These are phyloP conservation scores for Epizoanthus scotinus DNA, from an alignment of 92 coral and sea anemone species.

Conservation along the genomic window DNA sequence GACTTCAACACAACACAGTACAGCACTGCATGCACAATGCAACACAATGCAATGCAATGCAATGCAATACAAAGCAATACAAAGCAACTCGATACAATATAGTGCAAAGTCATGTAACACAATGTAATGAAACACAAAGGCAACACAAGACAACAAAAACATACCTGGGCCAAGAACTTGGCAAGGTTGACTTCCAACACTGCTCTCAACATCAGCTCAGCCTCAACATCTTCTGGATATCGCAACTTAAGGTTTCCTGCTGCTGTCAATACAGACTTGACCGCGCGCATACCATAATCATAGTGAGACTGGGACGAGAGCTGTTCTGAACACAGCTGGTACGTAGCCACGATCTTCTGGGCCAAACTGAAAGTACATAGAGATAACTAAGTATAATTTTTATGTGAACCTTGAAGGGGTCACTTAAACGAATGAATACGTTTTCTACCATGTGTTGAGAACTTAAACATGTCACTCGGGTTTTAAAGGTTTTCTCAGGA, in stretches of 20 bases:
- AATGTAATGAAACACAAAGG: background rate
- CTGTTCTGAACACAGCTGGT: slow-evolving; percentile 94
- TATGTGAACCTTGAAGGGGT: background rate
- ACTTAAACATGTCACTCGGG: too few relatives aligned
- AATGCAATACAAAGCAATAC: too few relatives aligned
- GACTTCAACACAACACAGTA: too few relatives aligned
- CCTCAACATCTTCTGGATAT: slow-evolving; percentile 94
- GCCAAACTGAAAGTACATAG: slow-evolving; percentile 69
- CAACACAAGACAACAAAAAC: background rate
- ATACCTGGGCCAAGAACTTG: slow-evolving; percentile 93
- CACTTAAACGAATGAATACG: background rate
- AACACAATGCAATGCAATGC: too few relatives aligned
- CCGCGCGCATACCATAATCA: slow-evolving; percentile 99
- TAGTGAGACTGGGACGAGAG: slow-evolving; percentile 99
- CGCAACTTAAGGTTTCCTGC: slow-evolving; percentile 97
- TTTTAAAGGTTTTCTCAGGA: too few relatives aligned
- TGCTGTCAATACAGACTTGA: slow-evolving; percentile 96
- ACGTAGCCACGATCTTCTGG: slow-evolving; percentile 97
- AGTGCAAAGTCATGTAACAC: too few relatives aligned
- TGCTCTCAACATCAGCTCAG: slow-evolving; percentile 93
- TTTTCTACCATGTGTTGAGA: background rate
- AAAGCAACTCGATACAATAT: too few relatives aligned
- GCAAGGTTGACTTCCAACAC: slow-evolving; percentile 97
- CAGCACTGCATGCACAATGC: too few relatives aligned
- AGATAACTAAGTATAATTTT: background rate